Base-by-base conservation (phyloP, 2,113 vertebrate genomes). In the Epinephelus cyanopodus region DNA sequence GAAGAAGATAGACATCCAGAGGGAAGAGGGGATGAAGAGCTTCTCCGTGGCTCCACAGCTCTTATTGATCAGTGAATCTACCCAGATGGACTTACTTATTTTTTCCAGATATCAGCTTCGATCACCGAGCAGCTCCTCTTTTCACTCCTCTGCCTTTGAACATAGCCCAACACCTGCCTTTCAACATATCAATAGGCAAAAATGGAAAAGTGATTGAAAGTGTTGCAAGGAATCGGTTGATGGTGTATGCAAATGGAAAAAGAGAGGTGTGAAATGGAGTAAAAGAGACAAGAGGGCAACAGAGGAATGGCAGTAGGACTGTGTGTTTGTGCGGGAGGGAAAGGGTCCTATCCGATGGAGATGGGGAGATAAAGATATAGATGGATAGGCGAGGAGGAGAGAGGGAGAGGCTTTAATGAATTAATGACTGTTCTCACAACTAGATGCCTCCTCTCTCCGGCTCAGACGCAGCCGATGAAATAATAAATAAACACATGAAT, bases 401-500 rank as follows among this genome's bases (percentile, higher is more conserved):
- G 76, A 64, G 67, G 64, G 66, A 70, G 81, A 87, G 79, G 86
- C 87, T 94, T 91, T 95, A 94, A 95, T 95, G 93, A 95, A 95
- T 95, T 94, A 95, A 95, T 94, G 94, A 95, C 93, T 93, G 81
- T 90, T 92, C 91, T 93, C 85, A 88, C 88, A 87, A 92, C 84
- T 88, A 91, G 88, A 91, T 90, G 74, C 89, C 92, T 93, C 85
- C 88, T 84, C 88, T 91, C 87, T 87, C 45, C 9, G 63, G 83
- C 89, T 87, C 89, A 93, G 91, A 93, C 72, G 42, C 85, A 92
- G 86, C 68, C 82, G 76, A 91, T 91, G 92, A 95, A 95, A 95
- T 95, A 95, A 95, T 94, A 95, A 95, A 95, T 95, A 95, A 95
- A 95, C 90, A 90, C 92, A 95, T 95, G 90, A 95, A 95, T 95